Base-by-base conservation (phyloP, 2,888 invertebrate genomes). In the Yponomeuta plumbellus region DNA sequence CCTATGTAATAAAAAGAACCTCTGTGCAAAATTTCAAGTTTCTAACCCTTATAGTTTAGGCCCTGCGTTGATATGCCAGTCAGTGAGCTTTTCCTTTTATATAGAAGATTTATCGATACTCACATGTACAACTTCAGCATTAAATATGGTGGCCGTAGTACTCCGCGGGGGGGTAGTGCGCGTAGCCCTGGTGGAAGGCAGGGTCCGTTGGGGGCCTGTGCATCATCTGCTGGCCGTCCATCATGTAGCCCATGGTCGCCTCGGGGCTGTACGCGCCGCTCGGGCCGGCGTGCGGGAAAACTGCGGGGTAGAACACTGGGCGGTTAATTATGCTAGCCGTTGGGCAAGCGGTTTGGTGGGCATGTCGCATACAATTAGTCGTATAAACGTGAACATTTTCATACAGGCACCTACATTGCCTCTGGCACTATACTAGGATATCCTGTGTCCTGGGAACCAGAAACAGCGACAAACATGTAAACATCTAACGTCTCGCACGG, bases 161-260 rank as follows among this genome's bases (percentile, higher is more conserved):
- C 92, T 97, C 97, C 78, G 96, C 96, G 79, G 97, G 95, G 88
- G 95, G 97, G 93, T 97, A 97, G 83, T 95, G 95, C 79, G 93
- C 93, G 93, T 97, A 97, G 85, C 97, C 97, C 92, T 97, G 97
- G 93, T 97, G 97, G 94, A 97, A 97, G 92, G 96, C 95, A 69
- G 97, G 96, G 93, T 97, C 97, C 77, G 96, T 96, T 75, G 97
- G 97, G 82, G 97, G 96, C 93, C 97, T 95, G 93, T 97, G 97
- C 96, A 97, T 97, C 97, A 97, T 97, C 92, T 97, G 97, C 92
- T 97, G 97, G 79, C 97, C 97, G 92, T 98, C 98, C 97, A 98
- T 98, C 96, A 98, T 98, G 92, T 98, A 97, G 89, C 98, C 97
- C 94, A 97, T 97, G 85, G 96, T 94, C 80, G 97, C 97, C 88